phyloP scores from a whole-genome alignment of 1,140 invertebrate species.

The Drosophila orena region DNA sequence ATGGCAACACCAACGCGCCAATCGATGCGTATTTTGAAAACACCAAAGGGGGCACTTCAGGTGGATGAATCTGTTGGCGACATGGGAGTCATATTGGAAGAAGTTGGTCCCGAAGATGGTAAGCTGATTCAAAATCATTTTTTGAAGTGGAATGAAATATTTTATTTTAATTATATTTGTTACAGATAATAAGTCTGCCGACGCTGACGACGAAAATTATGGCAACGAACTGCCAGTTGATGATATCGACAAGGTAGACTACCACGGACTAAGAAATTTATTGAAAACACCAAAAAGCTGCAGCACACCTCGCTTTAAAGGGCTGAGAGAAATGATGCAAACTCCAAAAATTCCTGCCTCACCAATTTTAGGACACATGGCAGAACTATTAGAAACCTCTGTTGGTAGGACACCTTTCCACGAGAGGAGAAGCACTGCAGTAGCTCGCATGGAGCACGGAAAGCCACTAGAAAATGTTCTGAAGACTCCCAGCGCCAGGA shows the following conservation, averaged over 20 bases:
- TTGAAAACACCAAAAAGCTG: constrained; percentile 66
- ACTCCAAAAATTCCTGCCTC: constrained; percentile 60
- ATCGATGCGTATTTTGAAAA: constrained; percentile 42
- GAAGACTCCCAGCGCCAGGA: constrained; percentile 71
- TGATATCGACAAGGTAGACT: constrained; percentile 55
- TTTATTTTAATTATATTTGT: background rate
- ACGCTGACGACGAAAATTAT: constrained; percentile 57
- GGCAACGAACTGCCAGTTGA: constrained; percentile 52
- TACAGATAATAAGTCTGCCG: constrained; percentile 10
- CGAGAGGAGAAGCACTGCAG: constrained; percentile 7
- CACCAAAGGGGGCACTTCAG: constrained; percentile 26
- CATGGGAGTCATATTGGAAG: constrained; percentile 68
- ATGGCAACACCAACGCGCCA: constrained; percentile 45
- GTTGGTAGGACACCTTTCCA: background rate
- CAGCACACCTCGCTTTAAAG: constrained; percentile 71
- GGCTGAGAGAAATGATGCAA: constrained; percentile 61
- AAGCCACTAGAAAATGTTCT: constrained; percentile 50
- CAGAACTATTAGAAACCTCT: constrained; percentile 60
- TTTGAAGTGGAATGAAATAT: background rate
- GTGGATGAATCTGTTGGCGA: constrained; percentile 66
- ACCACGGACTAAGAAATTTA: constrained; percentile 59
- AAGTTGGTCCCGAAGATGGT: constrained; percentile 41
- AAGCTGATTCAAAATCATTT: background rate
- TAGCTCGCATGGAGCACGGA: constrained; percentile 2
- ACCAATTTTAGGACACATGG: constrained; percentile 60